These are phyloP conservation scores for Sebastolobus altivelis DNA, from an alignment of 2,797 vertebrate species.

Conservation along the genomic window DNA sequence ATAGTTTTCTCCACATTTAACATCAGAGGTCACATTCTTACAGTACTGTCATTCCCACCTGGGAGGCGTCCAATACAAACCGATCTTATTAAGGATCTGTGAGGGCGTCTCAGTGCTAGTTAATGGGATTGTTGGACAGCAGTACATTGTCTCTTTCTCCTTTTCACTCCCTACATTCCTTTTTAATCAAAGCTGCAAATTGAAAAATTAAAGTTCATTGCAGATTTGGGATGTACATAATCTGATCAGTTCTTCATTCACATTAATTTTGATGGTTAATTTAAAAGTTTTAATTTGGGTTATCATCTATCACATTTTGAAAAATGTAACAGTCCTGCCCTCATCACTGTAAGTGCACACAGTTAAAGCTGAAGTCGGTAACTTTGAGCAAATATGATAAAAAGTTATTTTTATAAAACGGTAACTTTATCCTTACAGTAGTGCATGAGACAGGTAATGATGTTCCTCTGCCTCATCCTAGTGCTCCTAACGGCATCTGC, in stretches of 20 bases:
- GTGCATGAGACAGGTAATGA: no score
- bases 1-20: background rate
- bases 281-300: background rate
- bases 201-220: background rate
- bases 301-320: background rate
- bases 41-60: background rate
- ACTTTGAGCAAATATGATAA: no score
- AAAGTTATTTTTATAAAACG: no score
- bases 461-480: no score
- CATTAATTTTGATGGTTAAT: background rate
- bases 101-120: background rate
- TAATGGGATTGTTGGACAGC: background rate
- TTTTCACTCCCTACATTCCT: background rate
- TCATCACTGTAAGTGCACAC: no score
- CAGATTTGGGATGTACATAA: background rate
- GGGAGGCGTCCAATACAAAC: background rate
- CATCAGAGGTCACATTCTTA: background rate
- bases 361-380: no score
- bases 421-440: no score
- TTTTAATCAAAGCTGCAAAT: background rate
- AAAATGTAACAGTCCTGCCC: no score
- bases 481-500: no score
- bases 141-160: background rate
- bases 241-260: background rate
- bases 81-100: background rate